Conservation (phyloP, 2,888 invertebrate genomes). For the Melinaea menophilus region DNA sequence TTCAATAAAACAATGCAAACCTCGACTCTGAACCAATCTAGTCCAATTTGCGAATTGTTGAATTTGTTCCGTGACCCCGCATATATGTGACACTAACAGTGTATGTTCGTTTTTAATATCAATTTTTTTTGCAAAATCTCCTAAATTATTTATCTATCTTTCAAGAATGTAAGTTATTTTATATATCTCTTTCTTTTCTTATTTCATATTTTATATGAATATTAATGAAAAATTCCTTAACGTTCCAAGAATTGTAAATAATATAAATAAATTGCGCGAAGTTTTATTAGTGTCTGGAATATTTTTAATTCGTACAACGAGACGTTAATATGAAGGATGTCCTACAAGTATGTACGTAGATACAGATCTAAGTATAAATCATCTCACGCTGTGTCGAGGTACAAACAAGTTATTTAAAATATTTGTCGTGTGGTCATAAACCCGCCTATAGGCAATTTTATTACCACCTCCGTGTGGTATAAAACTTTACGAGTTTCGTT, state of each 20-base stretch:
- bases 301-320: not conserved
- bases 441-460: constrained; percentile 16
- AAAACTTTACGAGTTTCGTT: too few species aligned
- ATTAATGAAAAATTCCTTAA: too few species aligned
- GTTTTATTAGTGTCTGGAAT: too few species aligned
- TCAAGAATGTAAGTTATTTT: too few species aligned
- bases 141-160: too few species aligned
- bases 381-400: constrained; percentile 1
- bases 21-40: constrained; percentile 15
- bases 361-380: constrained; percentile 7
- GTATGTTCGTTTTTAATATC: not conserved
- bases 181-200: too few species aligned
- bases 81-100: constrained; percentile 5
- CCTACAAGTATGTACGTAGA: constrained; percentile 8
- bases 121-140: not conserved
- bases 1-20: too few species aligned
- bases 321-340: not conserved
- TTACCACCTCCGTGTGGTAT: too few species aligned
- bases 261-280: too few species aligned
- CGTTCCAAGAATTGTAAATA: too few species aligned
- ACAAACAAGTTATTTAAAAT: constrained; percentile 25
- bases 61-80: constrained; percentile 10
- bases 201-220: too few species aligned
- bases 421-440: constrained; percentile 25
- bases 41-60: constrained; percentile 22